Base-by-base conservation (phyloP, 2,888 invertebrate species). In the Phortica okadai region DNA sequence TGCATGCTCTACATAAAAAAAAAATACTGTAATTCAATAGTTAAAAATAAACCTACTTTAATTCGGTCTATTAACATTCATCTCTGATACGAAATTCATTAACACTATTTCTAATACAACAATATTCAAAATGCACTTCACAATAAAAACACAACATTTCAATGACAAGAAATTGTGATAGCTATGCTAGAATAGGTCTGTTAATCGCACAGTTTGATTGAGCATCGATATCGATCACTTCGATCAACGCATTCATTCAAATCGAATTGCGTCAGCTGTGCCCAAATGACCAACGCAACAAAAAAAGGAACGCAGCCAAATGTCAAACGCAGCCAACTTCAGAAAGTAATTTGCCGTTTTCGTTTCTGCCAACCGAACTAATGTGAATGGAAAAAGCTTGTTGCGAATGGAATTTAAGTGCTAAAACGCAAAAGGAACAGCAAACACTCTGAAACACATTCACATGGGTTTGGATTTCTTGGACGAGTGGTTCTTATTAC, bases 401-500 rank as follows among this genome's bases (percentile, higher is more conserved):
- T 25, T 21, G 33, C 21, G 10, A 21, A 7, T 62, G 6, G 6
- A 25, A 25, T 62, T 21, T 62, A 25, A 1, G 21, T 62, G 62
- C 16, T 25, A 10, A 62, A 62, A 16, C 21, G 10, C 59, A 8
- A 21, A 25, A 16, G 25, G 10, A 25, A 72, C 41, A 50, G 50
- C 56, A 73, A 74, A 44, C 76, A 62, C 69, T 66, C 58, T 76
- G 74, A 74, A 82, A 77, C 79, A 82, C 81, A 79, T 82, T 77
- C 81, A 80, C 84, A 86, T 86, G 86, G 85, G 85, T 85, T 87
- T 90, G 89, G 90, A 91, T 88, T 90, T 90, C 89, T 87, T 91
- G 83, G 90, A 91, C 82, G 90, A 90, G 84, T 90, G 90, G 91
- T 90, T 90, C 87, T 86, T 90, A 87, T 91, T 90, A 81, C 91